Base-by-base conservation (phyloP, 2,888 invertebrate species). In the Tenthredo mesomela region DNA sequence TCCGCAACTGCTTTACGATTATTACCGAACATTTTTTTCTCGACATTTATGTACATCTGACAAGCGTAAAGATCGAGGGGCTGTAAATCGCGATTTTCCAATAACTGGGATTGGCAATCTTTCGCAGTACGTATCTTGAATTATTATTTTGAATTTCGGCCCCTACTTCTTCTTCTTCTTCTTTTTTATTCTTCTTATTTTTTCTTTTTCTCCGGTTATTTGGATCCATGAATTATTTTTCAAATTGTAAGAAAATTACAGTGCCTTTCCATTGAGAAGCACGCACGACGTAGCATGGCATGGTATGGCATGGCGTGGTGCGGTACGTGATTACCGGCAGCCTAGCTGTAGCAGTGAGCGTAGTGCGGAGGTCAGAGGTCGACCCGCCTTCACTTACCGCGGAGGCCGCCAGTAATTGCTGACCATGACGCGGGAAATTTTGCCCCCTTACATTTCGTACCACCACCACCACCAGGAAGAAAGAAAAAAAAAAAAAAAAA, bases 371-470 rank as follows among this genome's bases (percentile, higher is more conserved):
- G 93, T 92, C 91, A 90, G 85, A 89, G 93, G 92, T 92, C 91
- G 92, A 88, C 89, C 92, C 92, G 92, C 92, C 91, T 92, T 89
- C 89, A 89, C 91, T 92, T 92, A 92, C 91, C 91, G 91, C 89
- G 88, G 88, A 89, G 88, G 89, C 86, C 87, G 83, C 90, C 88
- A 89, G 92, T 92, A 93, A 93, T 92, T 93, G 93, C 90, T 89
- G 89, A 89, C 90, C 89, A 88, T 88, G 89, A 91, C 90, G 89
- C 88, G 90, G 89, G 89, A 91, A 92, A 91, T 90, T 89, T 70
- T 50, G 67, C 43, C 70, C 67, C 65, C 37, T 43, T 65, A 77
- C 54, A 77, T 54, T 50, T 50, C 33, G 54, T 29, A 50, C 54
- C n/a, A 33, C 43, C 25, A 43, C 40, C 40, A 47, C 15, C 10